Conservation (phyloP, 2,113 vertebrate species). For the Spea multiplicata region DNA sequence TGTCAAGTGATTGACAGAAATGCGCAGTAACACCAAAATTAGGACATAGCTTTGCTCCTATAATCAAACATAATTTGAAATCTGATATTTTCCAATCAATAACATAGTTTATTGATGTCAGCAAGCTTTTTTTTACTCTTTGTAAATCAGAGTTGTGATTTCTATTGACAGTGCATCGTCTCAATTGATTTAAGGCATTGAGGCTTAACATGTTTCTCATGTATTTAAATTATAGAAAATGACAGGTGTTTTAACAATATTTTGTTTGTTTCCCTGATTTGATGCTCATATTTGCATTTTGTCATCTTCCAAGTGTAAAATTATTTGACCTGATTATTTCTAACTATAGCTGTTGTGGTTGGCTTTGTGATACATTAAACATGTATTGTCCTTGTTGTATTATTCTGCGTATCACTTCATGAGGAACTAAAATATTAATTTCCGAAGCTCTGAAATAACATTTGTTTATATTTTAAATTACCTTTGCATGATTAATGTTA, state of each 20-base stretch:
- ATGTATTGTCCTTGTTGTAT: not conserved
- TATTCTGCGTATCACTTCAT: too few species aligned
- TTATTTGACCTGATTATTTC: constrained; percentile 23
- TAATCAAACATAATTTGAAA: constrained; percentile 38
- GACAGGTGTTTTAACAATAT: constrained; percentile 34
- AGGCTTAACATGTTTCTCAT: constrained; percentile 31
- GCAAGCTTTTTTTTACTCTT: constrained; percentile 34
- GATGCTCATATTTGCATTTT: constrained; percentile 9
- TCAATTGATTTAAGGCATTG: constrained; percentile 51
- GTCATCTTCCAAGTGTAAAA: constrained; percentile 3
- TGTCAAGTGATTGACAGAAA: constrained; percentile 34
- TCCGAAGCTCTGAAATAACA: too few species aligned
- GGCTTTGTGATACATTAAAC: not conserved
- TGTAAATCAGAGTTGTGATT: constrained; percentile 49
- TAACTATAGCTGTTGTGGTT: constrained; percentile 4
- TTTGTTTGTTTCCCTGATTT: constrained; percentile 35
- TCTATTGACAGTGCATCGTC: constrained; percentile 45
- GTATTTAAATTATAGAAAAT: constrained; percentile 41
- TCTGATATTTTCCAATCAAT: constrained; percentile 49
- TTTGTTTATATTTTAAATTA: too few species aligned
- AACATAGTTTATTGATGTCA: constrained; percentile 49
- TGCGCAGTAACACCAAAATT: constrained; percentile 27
- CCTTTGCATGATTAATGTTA: too few species aligned
- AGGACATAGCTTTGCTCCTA: constrained; percentile 34
- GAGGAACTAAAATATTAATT: too few species aligned